A percentile compares a stretch with the other conserved stretches of the same genome.
phyloP scores from a whole-genome alignment of 2,113 vertebrate genomes.

The Candoia aspera region DNA sequence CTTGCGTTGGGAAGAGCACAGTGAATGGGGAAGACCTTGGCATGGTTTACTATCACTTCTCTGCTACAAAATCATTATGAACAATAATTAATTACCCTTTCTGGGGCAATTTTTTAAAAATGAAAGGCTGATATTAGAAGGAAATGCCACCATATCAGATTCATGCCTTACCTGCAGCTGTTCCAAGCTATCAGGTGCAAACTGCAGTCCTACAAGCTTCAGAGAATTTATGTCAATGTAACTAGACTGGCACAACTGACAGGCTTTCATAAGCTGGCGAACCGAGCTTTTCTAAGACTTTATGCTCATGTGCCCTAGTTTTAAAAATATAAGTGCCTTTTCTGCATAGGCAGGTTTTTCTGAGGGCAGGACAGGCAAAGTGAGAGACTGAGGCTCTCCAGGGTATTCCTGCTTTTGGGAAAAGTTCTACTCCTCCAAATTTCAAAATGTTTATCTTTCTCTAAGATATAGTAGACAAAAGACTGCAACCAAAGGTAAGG shows the following conservation, averaged over 20 bases:
- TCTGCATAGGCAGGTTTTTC: not conserved
- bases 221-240: not conserved
- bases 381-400: not conserved
- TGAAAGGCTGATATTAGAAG: not conserved
- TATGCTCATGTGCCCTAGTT: not conserved
- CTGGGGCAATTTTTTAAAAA: not conserved
- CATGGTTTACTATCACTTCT: not conserved
- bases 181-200: not conserved
- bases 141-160: not conserved
- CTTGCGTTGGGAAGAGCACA: not conserved
- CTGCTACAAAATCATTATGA: not conserved
- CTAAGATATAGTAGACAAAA: not conserved
- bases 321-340: not conserved
- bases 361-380: not conserved
- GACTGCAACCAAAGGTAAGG: not conserved
- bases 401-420: not conserved
- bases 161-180: not conserved
- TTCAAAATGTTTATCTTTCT: not conserved
- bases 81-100: slow-evolving; percentile 2
- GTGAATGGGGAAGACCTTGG: not conserved
- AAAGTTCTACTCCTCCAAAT: not conserved
- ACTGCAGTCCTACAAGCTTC: not conserved
- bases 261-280: not conserved
- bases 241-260: not conserved
- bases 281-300: not conserved